phyloP scores from a whole-genome alignment of 1,140 invertebrate species.

The Heliconius eleuchia region DNA sequence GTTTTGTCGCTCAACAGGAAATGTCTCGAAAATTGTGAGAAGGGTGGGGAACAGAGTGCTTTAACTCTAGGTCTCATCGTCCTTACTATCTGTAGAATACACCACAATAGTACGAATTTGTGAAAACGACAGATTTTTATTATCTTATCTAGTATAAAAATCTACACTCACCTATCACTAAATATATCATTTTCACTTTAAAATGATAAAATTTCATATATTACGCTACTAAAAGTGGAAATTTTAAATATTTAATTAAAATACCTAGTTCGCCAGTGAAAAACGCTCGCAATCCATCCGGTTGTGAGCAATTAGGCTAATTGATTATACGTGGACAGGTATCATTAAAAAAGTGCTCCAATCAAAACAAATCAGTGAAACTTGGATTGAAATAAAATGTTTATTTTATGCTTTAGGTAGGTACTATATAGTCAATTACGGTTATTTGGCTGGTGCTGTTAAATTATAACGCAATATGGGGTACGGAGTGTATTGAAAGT shows the following conservation, averaged over 20 bases:
- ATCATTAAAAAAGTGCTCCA: slow-evolving; percentile 11
- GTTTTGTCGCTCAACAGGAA: too few species aligned
- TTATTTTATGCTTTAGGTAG: background rate
- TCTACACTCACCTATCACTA: background rate
- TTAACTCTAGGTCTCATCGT: too few species aligned
- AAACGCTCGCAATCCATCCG: slow-evolving; percentile 5
- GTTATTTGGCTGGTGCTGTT: background rate
- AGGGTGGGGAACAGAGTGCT: too few species aligned
- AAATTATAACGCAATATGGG: slow-evolving; percentile 1
- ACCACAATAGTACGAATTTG: too few species aligned
- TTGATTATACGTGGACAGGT: slow-evolving; percentile 10
- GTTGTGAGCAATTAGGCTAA: slow-evolving; percentile 12
- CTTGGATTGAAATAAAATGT: background rate
- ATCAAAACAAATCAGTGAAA: slow-evolving; percentile 7
- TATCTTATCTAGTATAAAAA: background rate
- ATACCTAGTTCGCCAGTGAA: background rate
- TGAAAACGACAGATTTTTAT: background rate
- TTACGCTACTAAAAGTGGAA: background rate
- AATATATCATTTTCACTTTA: background rate
- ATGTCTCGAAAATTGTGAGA: too few species aligned
- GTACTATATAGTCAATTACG: background rate
- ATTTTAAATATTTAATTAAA: slow-evolving; percentile 16
- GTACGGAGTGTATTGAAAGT: background rate
- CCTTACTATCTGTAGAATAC: too few species aligned
- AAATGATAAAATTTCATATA: background rate